These are phyloP conservation scores for Zalophus californianus DNA, from an alignment of 2,797 vertebrate genomes.

Conservation along the genomic window DNA sequence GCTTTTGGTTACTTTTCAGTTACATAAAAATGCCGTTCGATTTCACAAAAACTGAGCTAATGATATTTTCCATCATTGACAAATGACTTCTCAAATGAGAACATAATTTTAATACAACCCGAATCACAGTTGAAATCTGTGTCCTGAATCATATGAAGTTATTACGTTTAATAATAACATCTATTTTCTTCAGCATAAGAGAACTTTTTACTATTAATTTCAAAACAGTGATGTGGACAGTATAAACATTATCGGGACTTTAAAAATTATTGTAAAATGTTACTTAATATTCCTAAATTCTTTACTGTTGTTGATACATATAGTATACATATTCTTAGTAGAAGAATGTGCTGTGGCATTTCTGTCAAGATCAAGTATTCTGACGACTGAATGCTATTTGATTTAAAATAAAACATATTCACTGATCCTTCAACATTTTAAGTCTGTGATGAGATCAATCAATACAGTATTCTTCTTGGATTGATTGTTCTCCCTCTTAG, in stretches of 20 bases:
- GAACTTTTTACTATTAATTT: constrained; percentile 61
- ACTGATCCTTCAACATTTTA: constrained; percentile 79
- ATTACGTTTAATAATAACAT: constrained; percentile 7
- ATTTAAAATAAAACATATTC: constrained; percentile 81
- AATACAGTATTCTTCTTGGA: constrained; percentile 77
- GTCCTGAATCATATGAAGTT: not conserved
- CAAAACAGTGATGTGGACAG: constrained; percentile 42
- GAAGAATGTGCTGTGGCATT: not conserved
- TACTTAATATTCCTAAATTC: constrained; percentile 17
- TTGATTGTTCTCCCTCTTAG: constrained; percentile 61
- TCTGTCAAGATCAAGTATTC: constrained; percentile 62
- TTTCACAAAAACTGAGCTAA: constrained; percentile 65
- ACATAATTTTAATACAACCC: constrained; percentile 27
- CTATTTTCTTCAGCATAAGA: constrained; percentile 57
- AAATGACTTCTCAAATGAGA: constrained; percentile 42
- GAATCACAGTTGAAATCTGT: constrained; percentile 29
- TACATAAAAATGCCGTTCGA: not conserved
- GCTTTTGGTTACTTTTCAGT: constrained; percentile 73
- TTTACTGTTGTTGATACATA: not conserved
- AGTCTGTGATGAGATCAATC: constrained; percentile 83
- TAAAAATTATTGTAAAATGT: constrained; percentile 55
- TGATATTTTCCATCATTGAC: constrained; percentile 9
- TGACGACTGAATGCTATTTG: constrained; percentile 60
- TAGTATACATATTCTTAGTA: constrained; percentile 40
- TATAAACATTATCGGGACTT: not conserved